These are phyloP conservation scores for Trichoplusia ni DNA, from an alignment of 1,140 invertebrate species.

Conservation along the genomic window DNA sequence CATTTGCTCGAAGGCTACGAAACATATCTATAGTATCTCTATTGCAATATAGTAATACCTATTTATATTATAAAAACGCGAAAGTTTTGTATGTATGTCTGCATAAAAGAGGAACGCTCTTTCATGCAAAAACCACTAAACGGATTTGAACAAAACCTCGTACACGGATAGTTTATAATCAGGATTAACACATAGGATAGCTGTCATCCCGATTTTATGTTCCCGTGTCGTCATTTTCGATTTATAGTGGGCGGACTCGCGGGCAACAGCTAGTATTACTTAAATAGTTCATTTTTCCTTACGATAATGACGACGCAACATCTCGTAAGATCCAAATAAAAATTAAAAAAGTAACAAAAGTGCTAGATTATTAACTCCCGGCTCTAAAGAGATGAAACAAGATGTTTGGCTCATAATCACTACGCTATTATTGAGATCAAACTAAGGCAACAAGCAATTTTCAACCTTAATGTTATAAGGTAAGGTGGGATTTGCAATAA, in stretches of 20 bases:
- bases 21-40: too few species aligned
- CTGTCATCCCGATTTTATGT: too few species aligned
- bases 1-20: too few species aligned
- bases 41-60: too few species aligned
- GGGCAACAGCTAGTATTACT: too few species aligned
- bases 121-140: neutral
- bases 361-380: neutral
- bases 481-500: neutral
- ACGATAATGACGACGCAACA: too few species aligned
- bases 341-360: neutral
- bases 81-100: neutral
- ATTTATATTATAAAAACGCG: too few species aligned
- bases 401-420: constrained; percentile 10
- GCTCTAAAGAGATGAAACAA: constrained; percentile 1
- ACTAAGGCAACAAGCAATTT: neutral
- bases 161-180: neutral
- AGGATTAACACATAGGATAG: neutral
- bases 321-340: neutral
- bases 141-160: neutral
- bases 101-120: too few species aligned
- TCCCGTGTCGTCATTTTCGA: too few species aligned
- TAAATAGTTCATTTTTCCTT: too few species aligned
- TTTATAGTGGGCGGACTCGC: too few species aligned
- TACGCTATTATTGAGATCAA: neutral
- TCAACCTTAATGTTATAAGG: neutral